These are phyloP conservation scores for Zaprionus lachaisei DNA, from an alignment of 1,140 invertebrate species.

Conservation along the genomic window DNA sequence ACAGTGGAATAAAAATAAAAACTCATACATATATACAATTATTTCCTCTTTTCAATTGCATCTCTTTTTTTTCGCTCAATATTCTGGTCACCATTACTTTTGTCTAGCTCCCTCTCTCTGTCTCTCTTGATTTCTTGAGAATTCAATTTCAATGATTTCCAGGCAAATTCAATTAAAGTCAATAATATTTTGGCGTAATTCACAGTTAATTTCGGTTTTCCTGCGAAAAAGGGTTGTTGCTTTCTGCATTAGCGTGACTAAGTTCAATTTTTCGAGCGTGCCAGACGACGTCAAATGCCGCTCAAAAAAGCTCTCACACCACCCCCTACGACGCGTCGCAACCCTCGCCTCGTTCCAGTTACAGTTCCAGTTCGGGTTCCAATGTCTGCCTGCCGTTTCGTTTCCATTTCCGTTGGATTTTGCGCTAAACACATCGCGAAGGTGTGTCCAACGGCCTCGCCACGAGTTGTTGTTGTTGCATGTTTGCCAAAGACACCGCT, in stretches of 20 bases:
- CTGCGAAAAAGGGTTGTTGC: slow-evolving; percentile 68
- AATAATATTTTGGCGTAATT: slow-evolving; percentile 73
- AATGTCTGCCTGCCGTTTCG: slow-evolving; percentile 70
- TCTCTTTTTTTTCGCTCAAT: neutral
- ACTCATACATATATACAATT: too few species aligned
- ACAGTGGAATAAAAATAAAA: too few species aligned
- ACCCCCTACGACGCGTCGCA: neutral
- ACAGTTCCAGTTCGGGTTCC: slow-evolving; percentile 16
- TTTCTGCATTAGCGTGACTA: slow-evolving; percentile 72
- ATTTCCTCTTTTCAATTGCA: too few species aligned
- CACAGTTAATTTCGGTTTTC: slow-evolving; percentile 71
- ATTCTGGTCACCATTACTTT: neutral
- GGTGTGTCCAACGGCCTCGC: slow-evolving; percentile 70
- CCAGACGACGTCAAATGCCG: slow-evolving; percentile 45
- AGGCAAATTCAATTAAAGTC: slow-evolving; percentile 51
- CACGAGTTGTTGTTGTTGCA: slow-evolving; percentile 43
- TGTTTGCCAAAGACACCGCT: slow-evolving; percentile 14
- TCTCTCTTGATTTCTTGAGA: slow-evolving; percentile 42
- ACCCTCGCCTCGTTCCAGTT: slow-evolving; percentile 4
- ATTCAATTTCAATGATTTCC: slow-evolving; percentile 57
- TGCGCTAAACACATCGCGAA: slow-evolving; percentile 36
- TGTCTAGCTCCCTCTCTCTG: slow-evolving; percentile 15
- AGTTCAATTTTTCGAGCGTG: slow-evolving; percentile 64
- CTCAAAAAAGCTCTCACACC: slow-evolving; percentile 27
- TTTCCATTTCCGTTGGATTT: slow-evolving; percentile 67